A percentile compares a stretch with the other conserved stretches of the same genome.
Evolutionary conservation across 2,113 vertebrate genomes (phyloP).

Genomic region (Mionectes macconnelli): DNA sequence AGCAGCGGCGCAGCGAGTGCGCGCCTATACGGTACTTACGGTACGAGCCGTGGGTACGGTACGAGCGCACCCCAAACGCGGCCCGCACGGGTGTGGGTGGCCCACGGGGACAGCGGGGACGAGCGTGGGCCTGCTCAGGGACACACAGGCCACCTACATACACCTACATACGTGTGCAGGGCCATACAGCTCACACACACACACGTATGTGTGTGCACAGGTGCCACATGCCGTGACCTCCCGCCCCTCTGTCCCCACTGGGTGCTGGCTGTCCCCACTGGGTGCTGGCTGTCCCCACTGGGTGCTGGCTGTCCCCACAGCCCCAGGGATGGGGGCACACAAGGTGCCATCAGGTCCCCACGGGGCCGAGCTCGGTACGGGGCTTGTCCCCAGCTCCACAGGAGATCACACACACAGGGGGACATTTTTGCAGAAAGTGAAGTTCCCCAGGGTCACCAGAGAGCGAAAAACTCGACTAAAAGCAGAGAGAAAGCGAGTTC

Average conservation of each 20-base stretch:
- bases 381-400: neutral
- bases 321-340: neutral
- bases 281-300: fast-evolving
- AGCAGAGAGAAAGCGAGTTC: neutral
- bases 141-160: neutral
- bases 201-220: neutral
- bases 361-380: fast-evolving
- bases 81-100: fast-evolving
- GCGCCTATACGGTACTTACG: neutral
- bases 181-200: fast-evolving
- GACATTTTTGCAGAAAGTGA: neutral
- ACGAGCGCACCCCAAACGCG: fast-evolving
- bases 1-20: fast-evolving
- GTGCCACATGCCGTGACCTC: neutral
- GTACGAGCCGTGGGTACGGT: fast-evolving
- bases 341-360: fast-evolving
- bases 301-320: neutral
- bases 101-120: neutral
- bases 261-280: neutral
- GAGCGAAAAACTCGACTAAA: neutral
- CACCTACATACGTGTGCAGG: fast-evolving
- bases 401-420: fast-evolving
- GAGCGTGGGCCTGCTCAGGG: fast-evolving
- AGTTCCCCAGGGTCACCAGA: neutral
- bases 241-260: fast-evolving